phyloP scores from a whole-genome alignment of 2,888 invertebrate genomes.

The Aelia acuminata region DNA sequence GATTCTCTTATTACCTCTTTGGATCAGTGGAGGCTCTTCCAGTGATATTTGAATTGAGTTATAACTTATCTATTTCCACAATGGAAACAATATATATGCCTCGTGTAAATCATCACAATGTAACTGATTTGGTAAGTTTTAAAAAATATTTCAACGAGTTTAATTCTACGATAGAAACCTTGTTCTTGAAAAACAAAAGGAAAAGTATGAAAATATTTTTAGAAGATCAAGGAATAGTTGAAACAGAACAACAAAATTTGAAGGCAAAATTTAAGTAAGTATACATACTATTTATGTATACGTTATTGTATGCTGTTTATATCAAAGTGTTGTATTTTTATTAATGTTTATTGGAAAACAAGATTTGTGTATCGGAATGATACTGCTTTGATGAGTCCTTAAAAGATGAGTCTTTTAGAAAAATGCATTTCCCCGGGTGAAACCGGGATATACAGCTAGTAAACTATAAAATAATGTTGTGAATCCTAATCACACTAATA shows the following conservation, averaged over 20 bases:
- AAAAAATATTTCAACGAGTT: conserved; percentile 50
- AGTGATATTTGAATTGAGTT: not conserved
- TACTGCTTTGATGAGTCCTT: too few relatives aligned
- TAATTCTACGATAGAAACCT: not conserved
- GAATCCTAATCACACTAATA: too few relatives aligned
- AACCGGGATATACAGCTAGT: too few relatives aligned
- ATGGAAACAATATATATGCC: conserved; percentile 51
- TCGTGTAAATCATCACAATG: conserved; percentile 31
- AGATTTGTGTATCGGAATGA: too few relatives aligned
- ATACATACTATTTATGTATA: not conserved
- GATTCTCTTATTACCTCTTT: not conserved
- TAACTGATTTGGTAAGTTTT: conserved; percentile 41
- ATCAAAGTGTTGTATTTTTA: too few relatives aligned
- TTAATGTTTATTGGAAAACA: too few relatives aligned
- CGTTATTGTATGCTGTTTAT: too few relatives aligned
- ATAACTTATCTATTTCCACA: too few relatives aligned
- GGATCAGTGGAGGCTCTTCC: not conserved
- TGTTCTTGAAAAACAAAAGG: conserved; percentile 24
- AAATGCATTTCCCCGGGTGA: too few relatives aligned
- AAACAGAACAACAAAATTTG: not conserved
- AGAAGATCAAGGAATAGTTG: conserved; percentile 42
- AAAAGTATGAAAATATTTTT: conserved; percentile 29
- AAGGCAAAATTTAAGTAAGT: conserved; percentile 37
- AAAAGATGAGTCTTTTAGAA: too few relatives aligned
- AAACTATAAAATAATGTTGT: too few relatives aligned